These are phyloP conservation scores for Pelecanus crispus DNA, from an alignment of 2,113 vertebrate species.

Conservation along the genomic window DNA sequence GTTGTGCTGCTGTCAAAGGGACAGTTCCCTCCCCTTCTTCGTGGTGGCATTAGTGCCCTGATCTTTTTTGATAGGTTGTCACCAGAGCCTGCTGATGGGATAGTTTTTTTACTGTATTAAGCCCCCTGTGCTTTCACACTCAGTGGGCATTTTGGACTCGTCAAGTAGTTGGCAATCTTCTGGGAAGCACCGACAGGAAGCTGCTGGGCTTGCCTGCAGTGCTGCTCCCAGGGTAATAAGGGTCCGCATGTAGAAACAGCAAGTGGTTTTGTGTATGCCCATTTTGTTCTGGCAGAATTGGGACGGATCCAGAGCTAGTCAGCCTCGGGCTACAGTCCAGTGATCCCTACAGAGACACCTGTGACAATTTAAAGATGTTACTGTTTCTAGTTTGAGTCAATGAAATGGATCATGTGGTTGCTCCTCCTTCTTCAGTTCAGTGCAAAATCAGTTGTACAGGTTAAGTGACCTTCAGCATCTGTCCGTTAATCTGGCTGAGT, in stretches of 20 bases:
- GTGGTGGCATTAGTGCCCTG: background rate
- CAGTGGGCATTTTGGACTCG: background rate
- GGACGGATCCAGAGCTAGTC: background rate
- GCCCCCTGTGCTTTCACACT: background rate
- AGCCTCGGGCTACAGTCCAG: background rate
- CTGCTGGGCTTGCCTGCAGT: background rate
- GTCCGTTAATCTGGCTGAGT: background rate
- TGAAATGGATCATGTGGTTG: background rate
- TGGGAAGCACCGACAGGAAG: background rate
- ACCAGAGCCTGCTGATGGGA: fast-evolving
- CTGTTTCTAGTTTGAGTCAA: background rate
- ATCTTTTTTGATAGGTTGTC: background rate
- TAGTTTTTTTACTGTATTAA: background rate
- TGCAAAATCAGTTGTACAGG: background rate
- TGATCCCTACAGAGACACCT: background rate
- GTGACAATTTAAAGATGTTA: background rate
- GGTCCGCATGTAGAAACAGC: background rate
- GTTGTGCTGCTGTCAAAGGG: background rate
- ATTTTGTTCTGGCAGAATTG: background rate
- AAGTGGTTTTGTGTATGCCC: background rate
- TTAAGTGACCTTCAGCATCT: background rate
- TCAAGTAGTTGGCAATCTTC: background rate
- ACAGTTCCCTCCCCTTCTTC: background rate
- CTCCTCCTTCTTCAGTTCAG: background rate
- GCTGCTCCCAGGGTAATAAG: background rate